These are phyloP conservation scores for Brachyptera putata DNA, from an alignment of 2,888 invertebrate species.

Conservation along the genomic window DNA sequence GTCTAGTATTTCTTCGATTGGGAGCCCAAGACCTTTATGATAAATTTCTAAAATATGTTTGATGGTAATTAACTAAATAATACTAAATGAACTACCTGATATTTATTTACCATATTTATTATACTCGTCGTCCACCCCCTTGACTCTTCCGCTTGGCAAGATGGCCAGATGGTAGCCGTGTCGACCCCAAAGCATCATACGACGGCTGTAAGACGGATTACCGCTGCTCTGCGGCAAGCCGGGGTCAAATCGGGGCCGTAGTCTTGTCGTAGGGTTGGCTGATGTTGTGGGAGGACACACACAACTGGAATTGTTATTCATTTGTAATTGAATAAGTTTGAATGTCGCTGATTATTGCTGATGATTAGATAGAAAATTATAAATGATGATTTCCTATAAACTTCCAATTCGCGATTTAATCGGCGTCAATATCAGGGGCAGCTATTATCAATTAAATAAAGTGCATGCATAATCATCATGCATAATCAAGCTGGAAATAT, in stretches of 20 bases:
- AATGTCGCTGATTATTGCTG: neutral
- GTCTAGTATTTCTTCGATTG: too few relatives aligned
- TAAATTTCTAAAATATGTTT: too few relatives aligned
- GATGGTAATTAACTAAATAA: too few relatives aligned
- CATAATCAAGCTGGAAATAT: too few relatives aligned
- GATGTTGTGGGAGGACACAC: neutral
- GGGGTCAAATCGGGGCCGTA: neutral
- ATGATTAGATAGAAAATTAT: neutral
- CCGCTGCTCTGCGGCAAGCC: conserved; percentile 33
- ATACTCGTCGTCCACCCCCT: conserved; percentile 49
- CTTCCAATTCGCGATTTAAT: too few relatives aligned
- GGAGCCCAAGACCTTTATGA: too few relatives aligned
- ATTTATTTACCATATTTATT: conserved; percentile 50
- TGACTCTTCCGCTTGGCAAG: conserved; percentile 49
- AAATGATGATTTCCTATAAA: neutral
- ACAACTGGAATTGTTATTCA: neutral
- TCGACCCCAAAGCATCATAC: conserved; percentile 54
- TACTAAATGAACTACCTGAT: too few relatives aligned
- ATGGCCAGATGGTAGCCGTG: conserved; percentile 54
- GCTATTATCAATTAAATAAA: too few relatives aligned
- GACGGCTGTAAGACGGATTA: conserved; percentile 47
- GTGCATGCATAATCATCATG: too few relatives aligned
- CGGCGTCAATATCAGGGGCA: too few relatives aligned
- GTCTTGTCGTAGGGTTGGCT: neutral
- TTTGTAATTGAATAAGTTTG: neutral